Evolutionary conservation across 2,888 invertebrate genomes (phyloP).

Genomic region (Clistopyga incitator): DNA sequence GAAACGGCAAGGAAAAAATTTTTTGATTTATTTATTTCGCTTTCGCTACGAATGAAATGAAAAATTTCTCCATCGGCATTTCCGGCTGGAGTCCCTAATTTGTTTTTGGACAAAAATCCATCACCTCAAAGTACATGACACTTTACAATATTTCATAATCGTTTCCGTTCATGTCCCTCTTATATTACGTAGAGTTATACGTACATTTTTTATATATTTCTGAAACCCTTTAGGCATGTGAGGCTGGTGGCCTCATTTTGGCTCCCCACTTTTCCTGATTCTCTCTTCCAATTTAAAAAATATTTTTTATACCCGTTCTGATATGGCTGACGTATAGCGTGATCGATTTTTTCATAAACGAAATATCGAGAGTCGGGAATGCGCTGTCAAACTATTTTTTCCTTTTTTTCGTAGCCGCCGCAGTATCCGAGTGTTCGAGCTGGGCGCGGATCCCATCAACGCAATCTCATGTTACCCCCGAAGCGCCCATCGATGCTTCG

Average conservation of each 20-base stretch:
- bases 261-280: neutral
- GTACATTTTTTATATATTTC: neutral
- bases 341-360: slow-evolving; percentile 29
- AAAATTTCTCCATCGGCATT: too few relatives aligned
- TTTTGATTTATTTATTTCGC: too few relatives aligned
- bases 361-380: slow-evolving; percentile 47
- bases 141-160: neutral
- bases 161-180: neutral
- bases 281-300: neutral
- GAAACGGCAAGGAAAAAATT: too few relatives aligned
- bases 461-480: slow-evolving; percentile 24
- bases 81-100: too few relatives aligned
- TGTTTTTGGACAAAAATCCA: too few relatives aligned
- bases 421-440: slow-evolving; percentile 12
- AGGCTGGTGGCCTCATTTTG: slow-evolving; percentile 17
- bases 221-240: neutral
- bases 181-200: neutral
- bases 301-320: slow-evolving; percentile 15
- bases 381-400: slow-evolving; percentile 12
- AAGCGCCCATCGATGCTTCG: slow-evolving; percentile 9
- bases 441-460: slow-evolving; percentile 19
- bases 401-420: neutral
- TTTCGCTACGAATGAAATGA: too few relatives aligned
- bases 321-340: slow-evolving; percentile 4
- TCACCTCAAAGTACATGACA: neutral